Evolutionary conservation across 2,113 vertebrate species (phyloP), one percentile per base, ranked within the genome.

Genomic region (Platysternon megacephalum): DNA sequence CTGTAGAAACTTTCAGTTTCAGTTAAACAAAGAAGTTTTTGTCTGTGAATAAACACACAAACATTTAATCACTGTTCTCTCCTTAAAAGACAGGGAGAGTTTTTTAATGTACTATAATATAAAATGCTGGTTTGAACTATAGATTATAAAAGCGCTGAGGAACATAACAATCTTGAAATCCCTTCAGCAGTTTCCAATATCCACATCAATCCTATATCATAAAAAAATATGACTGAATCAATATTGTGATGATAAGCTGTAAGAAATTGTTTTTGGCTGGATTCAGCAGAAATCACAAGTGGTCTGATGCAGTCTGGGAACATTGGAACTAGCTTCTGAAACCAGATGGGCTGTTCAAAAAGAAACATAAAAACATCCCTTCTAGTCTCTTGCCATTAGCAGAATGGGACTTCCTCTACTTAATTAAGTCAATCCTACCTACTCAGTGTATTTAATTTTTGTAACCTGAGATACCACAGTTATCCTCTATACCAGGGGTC

Each of bases 201-300:
- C 88, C 93, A 87, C 97, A 97, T 97, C 97, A 97, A 97, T 97
- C 95, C 90, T 88, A 10, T 84, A 90, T 90, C 88, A 91, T 91
- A 88, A 96, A 94, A 87, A 97, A 95, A 91, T 76, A 82, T 61
- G 94, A 97, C 2, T 53, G 91, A 97, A 97, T 98, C 97, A 97
- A 97, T 98, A 97, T 92, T 94, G 90, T 93, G 96, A 96, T 97
- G 95, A 94, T 97, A 96, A 96, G 94, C 90, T 88, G 81, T 89
- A 93, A 97, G 96, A 97, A 96, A 97, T 91, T 97, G 84, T 91
- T 96, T 97, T 95, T 88, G 90, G 90, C 88, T 95, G 55, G 52
- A 80, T 93, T 93, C 48, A 68, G 85, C 61, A 87, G 84, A 97
- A 97, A 94, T 84, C 91, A 93, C 35, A 94, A 89, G 86, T 87